A percentile compares a stretch with the other conserved stretches of the same genome.
Evolutionary conservation across 2,888 invertebrate genomes (phyloP).

Genomic region (Atrina japonica): DNA sequence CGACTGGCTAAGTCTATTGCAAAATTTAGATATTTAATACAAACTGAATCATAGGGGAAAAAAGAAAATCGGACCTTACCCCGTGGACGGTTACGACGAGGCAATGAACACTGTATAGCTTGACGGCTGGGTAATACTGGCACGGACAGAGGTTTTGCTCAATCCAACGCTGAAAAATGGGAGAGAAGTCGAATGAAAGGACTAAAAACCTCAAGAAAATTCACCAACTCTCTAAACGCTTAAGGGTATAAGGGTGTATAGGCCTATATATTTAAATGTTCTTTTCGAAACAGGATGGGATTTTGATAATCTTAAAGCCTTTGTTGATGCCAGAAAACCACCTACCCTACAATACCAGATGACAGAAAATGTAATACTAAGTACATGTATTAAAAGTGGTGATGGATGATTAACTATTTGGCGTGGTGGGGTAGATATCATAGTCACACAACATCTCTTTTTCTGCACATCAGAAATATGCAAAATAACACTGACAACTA

Average conservation of each 20-base stretch:
- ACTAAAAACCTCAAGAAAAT: background rate
- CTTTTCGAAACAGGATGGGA: background rate
- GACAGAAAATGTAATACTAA: constrained; percentile 9
- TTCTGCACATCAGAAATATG: no score
- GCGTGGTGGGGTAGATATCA: constrained; percentile 31
- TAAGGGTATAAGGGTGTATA: constrained; percentile 15
- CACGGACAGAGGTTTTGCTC: constrained; percentile 16
- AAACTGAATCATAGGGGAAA: constrained; percentile 32
- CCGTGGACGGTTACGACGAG: constrained; percentile 37
- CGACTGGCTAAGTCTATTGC: constrained; percentile 34
- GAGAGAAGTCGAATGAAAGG: background rate
- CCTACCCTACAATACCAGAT: background rate
- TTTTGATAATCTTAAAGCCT: background rate
- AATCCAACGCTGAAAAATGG: constrained; percentile 6
- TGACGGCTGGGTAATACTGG: constrained; percentile 20
- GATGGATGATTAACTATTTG: constrained; percentile 6
- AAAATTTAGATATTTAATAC: constrained; percentile 36
- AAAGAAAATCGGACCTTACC: constrained; percentile 37
- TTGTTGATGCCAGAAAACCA: background rate
- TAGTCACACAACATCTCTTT: no score
- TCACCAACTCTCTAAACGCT: background rate
- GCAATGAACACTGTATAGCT: constrained; percentile 10
- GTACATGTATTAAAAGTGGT: background rate
- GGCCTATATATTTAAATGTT: constrained; percentile 7
- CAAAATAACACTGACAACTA: background rate